These are phyloP conservation scores for Mactra quadrangularis DNA, from an alignment of 1,140 invertebrate species.

Conservation along the genomic window DNA sequence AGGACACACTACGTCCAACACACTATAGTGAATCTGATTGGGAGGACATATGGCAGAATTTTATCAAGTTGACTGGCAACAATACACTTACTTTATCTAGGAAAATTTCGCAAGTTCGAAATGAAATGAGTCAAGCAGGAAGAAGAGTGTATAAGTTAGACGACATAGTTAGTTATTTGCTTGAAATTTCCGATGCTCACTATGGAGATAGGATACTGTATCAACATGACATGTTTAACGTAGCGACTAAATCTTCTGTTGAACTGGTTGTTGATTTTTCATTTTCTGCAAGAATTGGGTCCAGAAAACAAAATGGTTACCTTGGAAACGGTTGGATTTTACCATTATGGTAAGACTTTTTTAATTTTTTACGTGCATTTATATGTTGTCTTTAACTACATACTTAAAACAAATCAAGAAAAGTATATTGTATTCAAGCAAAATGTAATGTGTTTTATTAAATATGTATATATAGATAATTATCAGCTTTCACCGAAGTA, in stretches of 20 bases:
- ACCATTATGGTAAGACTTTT: slow-evolving; percentile 22
- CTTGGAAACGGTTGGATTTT: slow-evolving; percentile 37
- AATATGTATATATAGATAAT: no score
- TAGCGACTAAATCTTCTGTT: not conserved
- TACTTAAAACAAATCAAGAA: no score
- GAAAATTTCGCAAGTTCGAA: slow-evolving; percentile 13
- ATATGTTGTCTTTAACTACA: no score
- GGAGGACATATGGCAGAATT: slow-evolving; percentile 27
- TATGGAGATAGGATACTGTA: not conserved
- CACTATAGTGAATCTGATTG: slow-evolving; percentile 16
- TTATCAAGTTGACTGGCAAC: slow-evolving; percentile 4
- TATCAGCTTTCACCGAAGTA: no score
- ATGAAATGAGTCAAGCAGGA: slow-evolving; percentile 23
- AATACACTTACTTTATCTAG: not conserved
- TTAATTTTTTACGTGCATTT: no score
- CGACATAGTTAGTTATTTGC: not conserved
- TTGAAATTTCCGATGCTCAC: slow-evolving; percentile 28
- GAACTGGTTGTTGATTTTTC: not conserved
- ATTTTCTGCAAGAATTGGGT: slow-evolving; percentile 27
- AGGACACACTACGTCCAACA: not conserved
- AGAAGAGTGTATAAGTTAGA: slow-evolving; percentile 7
- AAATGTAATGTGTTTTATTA: no score
- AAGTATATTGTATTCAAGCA: no score
- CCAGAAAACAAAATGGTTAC: not conserved
- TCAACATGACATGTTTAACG: not conserved